Conservation (phyloP, 2,888 invertebrate genomes). For the Lamproptera curius region DNA sequence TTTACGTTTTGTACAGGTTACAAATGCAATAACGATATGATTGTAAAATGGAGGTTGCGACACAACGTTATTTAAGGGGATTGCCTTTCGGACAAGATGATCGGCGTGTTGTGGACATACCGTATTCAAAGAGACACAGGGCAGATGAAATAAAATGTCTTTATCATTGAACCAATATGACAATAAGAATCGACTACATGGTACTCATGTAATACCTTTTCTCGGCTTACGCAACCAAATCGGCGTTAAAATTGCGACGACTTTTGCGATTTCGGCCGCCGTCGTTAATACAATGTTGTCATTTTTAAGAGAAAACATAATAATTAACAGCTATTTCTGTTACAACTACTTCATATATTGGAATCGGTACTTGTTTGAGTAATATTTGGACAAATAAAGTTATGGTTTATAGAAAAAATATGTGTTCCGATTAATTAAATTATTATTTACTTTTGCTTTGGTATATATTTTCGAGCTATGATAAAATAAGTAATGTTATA, state of each 20-base stretch:
- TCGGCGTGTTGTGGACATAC: conserved; percentile 4
- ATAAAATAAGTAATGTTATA: no score
- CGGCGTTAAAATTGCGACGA: conserved; percentile 42
- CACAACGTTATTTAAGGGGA: conserved; percentile 14
- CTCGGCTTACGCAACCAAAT: conserved; percentile 47
- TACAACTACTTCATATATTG: conserved; percentile 15
- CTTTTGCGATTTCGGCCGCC: conserved; percentile 46
- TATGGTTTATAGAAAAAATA: no score
- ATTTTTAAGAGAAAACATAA: conserved; percentile 44
- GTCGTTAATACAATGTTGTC: conserved; percentile 36
- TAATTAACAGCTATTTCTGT: conserved; percentile 33
- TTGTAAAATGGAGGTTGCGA: conserved; percentile 12
- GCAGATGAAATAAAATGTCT: conserved; percentile 21
- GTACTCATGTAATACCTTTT: conserved; percentile 20
- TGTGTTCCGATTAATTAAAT: no score
- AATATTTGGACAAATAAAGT: no score
- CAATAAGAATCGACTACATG: conserved; percentile 20
- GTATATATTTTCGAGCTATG: no score
- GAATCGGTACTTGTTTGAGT: neutral
- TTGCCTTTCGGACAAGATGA: conserved; percentile 5
- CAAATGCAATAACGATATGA: conserved; percentile 19
- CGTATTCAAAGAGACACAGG: neutral
- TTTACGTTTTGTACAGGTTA: conserved; percentile 6
- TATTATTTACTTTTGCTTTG: no score
- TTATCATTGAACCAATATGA: conserved; percentile 17